Evolutionary conservation across 1,140 invertebrate genomes (phyloP).

Genomic region (Samia ricini): DNA sequence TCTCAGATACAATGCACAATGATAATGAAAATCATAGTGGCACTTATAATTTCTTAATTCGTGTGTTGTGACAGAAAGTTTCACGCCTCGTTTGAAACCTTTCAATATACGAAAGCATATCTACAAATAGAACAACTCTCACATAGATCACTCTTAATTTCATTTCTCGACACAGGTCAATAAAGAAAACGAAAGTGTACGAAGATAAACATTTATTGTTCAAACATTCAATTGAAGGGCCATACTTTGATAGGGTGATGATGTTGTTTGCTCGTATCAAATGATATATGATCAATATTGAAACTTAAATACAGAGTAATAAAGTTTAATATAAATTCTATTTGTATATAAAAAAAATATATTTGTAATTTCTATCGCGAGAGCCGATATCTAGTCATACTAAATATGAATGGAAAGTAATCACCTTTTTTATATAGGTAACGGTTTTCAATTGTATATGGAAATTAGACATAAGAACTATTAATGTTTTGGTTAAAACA

Average conservation of each 20-base stretch:
- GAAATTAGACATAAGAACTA: neutral
- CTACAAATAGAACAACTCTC: neutral
- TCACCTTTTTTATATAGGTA: slow-evolving; percentile 4
- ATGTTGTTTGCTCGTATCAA: neutral
- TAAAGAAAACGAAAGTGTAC: slow-evolving; percentile 26
- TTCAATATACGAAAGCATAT: neutral
- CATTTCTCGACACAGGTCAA: slow-evolving; percentile 14
- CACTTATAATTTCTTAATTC: no score
- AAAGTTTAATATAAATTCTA: neutral
- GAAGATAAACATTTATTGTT: slow-evolving; percentile 23
- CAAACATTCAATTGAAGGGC: slow-evolving; percentile 22
- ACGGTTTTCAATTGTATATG: neutral
- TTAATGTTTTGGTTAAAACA: neutral
- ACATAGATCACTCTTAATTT: slow-evolving; percentile 14
- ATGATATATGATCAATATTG: neutral
- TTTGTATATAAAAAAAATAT: neutral
- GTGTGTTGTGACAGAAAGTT: neutral
- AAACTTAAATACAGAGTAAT: neutral
- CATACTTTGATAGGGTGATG: slow-evolving; percentile 6
- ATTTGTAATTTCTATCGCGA: slow-evolving; percentile 1
- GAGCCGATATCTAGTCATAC: slow-evolving; percentile 7
- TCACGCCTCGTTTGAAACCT: neutral
- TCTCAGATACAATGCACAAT: no score
- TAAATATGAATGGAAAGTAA: slow-evolving; percentile 8
- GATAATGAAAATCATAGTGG: no score